These are phyloP conservation scores for Amia ocellicauda DNA, from an alignment of 2,113 vertebrate species.

Conservation along the genomic window DNA sequence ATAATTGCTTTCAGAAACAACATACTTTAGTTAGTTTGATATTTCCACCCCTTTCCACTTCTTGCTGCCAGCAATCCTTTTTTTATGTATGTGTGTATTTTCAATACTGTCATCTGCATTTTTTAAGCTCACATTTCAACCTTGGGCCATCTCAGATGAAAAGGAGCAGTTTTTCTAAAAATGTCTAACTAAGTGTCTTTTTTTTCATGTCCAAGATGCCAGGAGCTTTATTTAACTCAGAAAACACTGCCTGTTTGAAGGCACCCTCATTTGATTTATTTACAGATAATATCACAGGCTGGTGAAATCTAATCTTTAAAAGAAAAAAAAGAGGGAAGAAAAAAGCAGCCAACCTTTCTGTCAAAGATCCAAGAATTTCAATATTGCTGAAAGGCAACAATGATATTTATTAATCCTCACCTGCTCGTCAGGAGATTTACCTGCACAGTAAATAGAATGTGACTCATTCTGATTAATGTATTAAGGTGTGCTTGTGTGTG, in stretches of 20 bases:
- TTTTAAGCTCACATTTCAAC: constrained; percentile 15
- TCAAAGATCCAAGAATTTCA: constrained; percentile 28
- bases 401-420: constrained; percentile 34
- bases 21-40: not conserved
- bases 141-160: constrained; percentile 20
- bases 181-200: constrained; percentile 13
- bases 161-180: constrained; percentile 15
- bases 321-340: constrained; percentile 12
- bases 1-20: not conserved
- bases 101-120: constrained; percentile 9
- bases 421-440: constrained; percentile 44
- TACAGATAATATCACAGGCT: constrained; percentile 33
- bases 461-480: constrained; percentile 24
- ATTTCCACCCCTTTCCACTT: constrained; percentile 1
- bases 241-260: constrained; percentile 9
- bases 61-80: not conserved
- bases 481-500: constrained; percentile 6
- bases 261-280: constrained; percentile 34
- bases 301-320: constrained; percentile 25
- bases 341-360: constrained; percentile 34
- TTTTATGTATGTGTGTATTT: not conserved
- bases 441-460: constrained; percentile 32
- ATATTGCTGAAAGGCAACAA: constrained; percentile 41
- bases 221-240: constrained; percentile 20
- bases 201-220: constrained; percentile 16